Evolutionary conservation across 2,888 invertebrate genomes (phyloP).

Genomic region (Drosophila kanekoi): DNA sequence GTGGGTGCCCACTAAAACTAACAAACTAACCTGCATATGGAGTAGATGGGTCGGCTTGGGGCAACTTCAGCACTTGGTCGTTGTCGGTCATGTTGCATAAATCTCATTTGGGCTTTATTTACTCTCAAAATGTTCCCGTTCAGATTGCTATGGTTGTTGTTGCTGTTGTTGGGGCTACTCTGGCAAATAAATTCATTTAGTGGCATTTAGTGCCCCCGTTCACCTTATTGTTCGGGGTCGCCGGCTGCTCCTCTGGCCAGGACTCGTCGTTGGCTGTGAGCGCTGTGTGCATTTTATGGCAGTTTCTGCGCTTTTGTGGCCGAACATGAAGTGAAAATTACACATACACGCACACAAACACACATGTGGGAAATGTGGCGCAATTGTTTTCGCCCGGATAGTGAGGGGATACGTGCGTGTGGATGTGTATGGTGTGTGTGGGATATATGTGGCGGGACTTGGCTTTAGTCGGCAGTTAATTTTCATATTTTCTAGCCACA

Average conservation of each 20-base stretch:
- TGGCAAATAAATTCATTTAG: conserved; percentile 82
- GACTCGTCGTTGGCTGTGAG: conserved; percentile 30
- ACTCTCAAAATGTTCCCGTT: conserved; percentile 77
- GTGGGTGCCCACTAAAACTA: conserved; percentile 79
- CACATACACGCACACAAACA: conserved; percentile 49
- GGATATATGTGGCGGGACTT: conserved; percentile 65
- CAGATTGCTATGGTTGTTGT: conserved; percentile 57
- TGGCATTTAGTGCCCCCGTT: conserved; percentile 82
- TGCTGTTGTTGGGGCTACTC: conserved; percentile 32
- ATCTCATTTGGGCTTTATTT: conserved; percentile 83
- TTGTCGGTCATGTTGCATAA: conserved; percentile 81
- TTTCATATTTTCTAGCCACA: conserved; percentile 81
- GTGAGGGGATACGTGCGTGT: conserved; percentile 16
- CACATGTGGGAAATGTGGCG: conserved; percentile 61
- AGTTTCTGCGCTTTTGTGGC: conserved; percentile 79
- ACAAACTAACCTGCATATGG: conserved; percentile 57
- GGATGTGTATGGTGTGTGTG: conserved; percentile 15
- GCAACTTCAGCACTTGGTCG: conserved; percentile 80
- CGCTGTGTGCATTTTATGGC: conserved; percentile 78
- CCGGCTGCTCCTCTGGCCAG: conserved; percentile 37
- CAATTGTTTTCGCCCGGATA: conserved; percentile 70
- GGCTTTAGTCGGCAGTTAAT: conserved; percentile 82
- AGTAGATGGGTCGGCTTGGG: conserved; percentile 38
- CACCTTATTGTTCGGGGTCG: conserved; percentile 78
- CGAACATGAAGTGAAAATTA: conserved; percentile 81